These are phyloP conservation scores for Epinephelus fuscoguttatus DNA, from an alignment of 2,113 vertebrate species.

Conservation along the genomic window DNA sequence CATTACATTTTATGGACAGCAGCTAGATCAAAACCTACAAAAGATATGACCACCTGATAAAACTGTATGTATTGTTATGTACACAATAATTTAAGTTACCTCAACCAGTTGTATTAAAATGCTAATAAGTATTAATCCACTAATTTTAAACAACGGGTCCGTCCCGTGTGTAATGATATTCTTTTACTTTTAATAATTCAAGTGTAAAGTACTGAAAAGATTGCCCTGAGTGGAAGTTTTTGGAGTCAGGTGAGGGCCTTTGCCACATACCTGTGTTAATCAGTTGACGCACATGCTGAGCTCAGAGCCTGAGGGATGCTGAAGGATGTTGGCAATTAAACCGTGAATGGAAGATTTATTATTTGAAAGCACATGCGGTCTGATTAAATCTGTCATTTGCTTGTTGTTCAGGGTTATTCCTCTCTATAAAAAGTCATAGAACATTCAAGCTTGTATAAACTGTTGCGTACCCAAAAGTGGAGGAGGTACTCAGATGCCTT, in stretches of 20 bases:
- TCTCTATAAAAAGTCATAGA: neutral
- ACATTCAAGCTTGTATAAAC: conserved; percentile 8
- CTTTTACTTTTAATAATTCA: neutral
- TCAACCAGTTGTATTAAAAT: neutral
- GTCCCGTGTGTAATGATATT: neutral
- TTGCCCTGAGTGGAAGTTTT: conserved; percentile 1
- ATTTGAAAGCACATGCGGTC: neutral
- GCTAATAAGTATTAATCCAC: neutral
- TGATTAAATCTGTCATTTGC: neutral
- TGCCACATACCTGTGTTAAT: conserved; percentile 32
- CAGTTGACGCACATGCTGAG: conserved; percentile 7
- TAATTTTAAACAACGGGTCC: neutral
- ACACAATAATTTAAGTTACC: neutral
- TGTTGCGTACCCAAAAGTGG: neutral
- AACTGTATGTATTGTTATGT: too few species aligned
- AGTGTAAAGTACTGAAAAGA: too few species aligned
- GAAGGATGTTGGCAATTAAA: conserved; percentile 12
- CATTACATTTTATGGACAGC: neutral
- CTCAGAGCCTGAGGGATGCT: conserved; percentile 45
- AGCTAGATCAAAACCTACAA: neutral
- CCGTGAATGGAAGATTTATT: neutral
- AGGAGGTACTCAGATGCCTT: neutral
- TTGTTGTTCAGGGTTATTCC: neutral
- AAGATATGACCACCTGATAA: too few species aligned
- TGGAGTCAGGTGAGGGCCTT: neutral